These are phyloP conservation scores for Enteromius unitaeniatus DNA, from an alignment of 2,797 vertebrate species.

Conservation along the genomic window DNA sequence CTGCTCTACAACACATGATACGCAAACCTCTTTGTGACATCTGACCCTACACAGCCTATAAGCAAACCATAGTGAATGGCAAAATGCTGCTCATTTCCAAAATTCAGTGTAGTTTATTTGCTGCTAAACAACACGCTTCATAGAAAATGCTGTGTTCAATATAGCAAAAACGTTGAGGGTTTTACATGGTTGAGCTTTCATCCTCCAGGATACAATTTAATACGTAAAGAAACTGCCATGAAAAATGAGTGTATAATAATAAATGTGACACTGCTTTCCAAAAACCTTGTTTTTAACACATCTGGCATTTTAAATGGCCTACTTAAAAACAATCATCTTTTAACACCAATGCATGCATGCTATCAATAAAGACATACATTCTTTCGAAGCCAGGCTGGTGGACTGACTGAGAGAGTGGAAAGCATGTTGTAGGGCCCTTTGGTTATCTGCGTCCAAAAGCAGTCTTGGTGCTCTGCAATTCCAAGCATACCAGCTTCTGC, in stretches of 20 bases:
- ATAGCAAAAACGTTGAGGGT: background rate
- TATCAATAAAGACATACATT: constrained; percentile 12
- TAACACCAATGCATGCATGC: background rate
- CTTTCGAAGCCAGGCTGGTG: background rate
- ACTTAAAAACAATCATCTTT: background rate
- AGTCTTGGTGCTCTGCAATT: constrained; percentile 68
- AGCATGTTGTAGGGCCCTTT: constrained; percentile 36
- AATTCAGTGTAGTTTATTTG: background rate
- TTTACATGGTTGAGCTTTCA: background rate
- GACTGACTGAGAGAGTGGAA: constrained; percentile 9
- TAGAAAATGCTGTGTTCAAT: background rate
- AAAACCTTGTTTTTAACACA: background rate
- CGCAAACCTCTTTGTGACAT: constrained; percentile 38
- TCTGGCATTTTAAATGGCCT: background rate
- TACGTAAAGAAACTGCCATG: background rate
- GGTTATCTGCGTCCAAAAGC: constrained; percentile 46
- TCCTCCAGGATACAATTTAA: background rate
- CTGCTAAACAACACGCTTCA: background rate
- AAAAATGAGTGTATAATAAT: background rate
- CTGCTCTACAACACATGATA: constrained; percentile 23
- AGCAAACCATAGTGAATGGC: background rate
- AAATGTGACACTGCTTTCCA: background rate
- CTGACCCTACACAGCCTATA: constrained; percentile 16
- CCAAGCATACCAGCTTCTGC: constrained; percentile 81
- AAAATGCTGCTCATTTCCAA: background rate